Evolutionary conservation across 1,140 invertebrate genomes (phyloP).

Genomic region (Listronotus oregonensis): DNA sequence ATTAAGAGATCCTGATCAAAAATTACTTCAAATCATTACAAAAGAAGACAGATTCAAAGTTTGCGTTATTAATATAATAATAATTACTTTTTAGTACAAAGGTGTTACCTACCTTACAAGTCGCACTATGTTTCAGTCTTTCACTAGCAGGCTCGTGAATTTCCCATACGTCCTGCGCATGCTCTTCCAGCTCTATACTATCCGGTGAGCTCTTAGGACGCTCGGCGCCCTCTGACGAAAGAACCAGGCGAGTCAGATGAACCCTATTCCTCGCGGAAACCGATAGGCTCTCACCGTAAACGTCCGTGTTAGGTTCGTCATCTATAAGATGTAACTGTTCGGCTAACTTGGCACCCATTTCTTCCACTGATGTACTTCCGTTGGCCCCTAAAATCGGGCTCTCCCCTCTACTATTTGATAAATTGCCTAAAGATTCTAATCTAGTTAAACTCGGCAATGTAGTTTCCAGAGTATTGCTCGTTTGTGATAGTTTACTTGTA

Average conservation of each 20-base stretch:
- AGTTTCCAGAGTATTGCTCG: conserved; percentile 7
- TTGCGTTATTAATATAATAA: no score
- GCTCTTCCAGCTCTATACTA: conserved; percentile 46
- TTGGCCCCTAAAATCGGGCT: conserved; percentile 23
- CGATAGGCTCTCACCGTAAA: conserved; percentile 29
- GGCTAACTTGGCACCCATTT: conserved; percentile 28
- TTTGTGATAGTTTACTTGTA: conserved; percentile 6
- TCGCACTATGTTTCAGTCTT: conserved; percentile 44
- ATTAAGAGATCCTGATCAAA: no score
- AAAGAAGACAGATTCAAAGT: no score
- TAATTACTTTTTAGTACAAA: no score
- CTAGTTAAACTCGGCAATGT: conserved; percentile 20
- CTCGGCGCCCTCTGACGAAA: conserved; percentile 43
- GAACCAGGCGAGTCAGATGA: conserved; percentile 44
- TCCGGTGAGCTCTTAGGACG: conserved; percentile 44
- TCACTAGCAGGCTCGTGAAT: conserved; percentile 44
- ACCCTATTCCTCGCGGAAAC: conserved; percentile 42
- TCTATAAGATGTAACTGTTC: conserved; percentile 33
- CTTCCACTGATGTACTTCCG: conserved; percentile 16
- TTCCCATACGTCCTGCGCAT: conserved; percentile 46
- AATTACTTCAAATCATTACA: no score
- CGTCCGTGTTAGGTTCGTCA: conserved; percentile 23
- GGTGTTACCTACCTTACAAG: conserved; percentile 44
- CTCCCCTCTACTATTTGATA: conserved; percentile 22
- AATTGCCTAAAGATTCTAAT: conserved; percentile 20